phyloP scores from a whole-genome alignment of 2,797 vertebrate genomes.

The Sparidentex hasta region DNA sequence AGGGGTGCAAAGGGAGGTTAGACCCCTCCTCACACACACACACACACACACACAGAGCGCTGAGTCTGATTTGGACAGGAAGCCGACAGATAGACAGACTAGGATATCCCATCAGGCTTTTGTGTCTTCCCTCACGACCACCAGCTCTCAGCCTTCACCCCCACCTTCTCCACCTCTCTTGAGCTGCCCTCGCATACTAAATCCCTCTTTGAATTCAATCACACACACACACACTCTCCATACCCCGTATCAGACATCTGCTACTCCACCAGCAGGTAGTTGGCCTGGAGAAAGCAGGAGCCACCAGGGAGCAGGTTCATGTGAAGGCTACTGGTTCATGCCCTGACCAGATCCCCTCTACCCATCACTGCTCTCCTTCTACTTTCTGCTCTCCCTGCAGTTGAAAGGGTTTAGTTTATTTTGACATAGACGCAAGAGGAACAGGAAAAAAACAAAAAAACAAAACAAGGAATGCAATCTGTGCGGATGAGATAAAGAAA shows the following conservation, averaged over 20 bases:
- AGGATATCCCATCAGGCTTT: constrained; percentile 70
- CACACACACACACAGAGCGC: constrained; percentile 26
- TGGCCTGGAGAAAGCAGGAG: constrained; percentile 77
- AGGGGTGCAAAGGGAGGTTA: constrained; percentile 70
- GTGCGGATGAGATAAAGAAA: constrained; percentile 75
- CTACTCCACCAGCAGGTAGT: constrained; percentile 80
- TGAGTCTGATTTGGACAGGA: constrained; percentile 54
- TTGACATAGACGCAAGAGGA: constrained; percentile 42
- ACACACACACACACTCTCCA: constrained; percentile 44
- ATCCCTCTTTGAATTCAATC: constrained; percentile 70
- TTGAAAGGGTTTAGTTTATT: constrained; percentile 58
- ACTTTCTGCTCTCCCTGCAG: constrained; percentile 11
- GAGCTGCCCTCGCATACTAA: constrained; percentile 73
- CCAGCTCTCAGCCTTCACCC: constrained; percentile 51
- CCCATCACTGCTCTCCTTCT: constrained; percentile 2
- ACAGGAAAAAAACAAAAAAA: constrained; percentile 23
- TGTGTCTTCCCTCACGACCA: constrained; percentile 66
- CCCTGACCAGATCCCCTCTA: constrained; percentile 50
- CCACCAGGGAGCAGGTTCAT: constrained; percentile 79
- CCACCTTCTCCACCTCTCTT: constrained; percentile 52
- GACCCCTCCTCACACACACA: constrained; percentile 41
- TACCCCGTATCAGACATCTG: constrained; percentile 78
- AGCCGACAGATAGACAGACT: constrained; percentile 59
- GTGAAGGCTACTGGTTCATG: constrained; percentile 78
- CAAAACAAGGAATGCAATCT: constrained; percentile 59